Base-by-base conservation (phyloP, 2,797 vertebrate genomes). In the Channallabes apus region DNA sequence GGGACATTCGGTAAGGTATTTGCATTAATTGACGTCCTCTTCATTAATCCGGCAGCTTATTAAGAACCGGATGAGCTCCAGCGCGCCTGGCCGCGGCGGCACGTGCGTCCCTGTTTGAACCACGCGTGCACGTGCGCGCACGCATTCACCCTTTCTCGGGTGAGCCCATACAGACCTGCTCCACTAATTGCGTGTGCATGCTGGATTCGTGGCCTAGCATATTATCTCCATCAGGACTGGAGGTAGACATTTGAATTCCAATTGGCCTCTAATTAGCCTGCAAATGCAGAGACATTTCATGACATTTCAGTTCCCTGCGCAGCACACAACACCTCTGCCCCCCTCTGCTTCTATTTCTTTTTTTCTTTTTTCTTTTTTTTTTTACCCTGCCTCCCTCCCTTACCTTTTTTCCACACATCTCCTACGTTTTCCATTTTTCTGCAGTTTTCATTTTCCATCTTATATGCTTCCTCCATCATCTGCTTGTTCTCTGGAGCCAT, bases 231-330 rank as follows among this genome's bases (percentile, higher is more conserved):
- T 88, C 83, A 86, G 73, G 76, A 69, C 76, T 76, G 82, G 83
- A 90, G 89, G 79, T 86, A 84, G 79, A 81, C 89, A 92, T 93
- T 93, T 93, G 88, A 87, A 90, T 87, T 86, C 86, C 86, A 85
- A 89, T 86, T 90, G 88, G 85, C 90, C 88, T 90, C 90, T 92
- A 92, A 93, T 89, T 91, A 90, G 80, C 89, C 92, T 84, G 90
- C 87, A 90, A 94, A 92, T 90, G 89, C 91, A 91, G 85, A 89
- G 81, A 88, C 90, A 89, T 87, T 86, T 88, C 90, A 83, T 92
- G 91, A 94, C 81, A 83, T 93, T 92, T 91, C 87, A 89, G 93
- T 91, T 91, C 64, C 51, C 65, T 78, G 65, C 38, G 62, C 82
- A 86, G 61, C 82, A 71, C 61, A 73, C 35, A 29, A 64, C 79